Conservation (phyloP, 2,888 invertebrate species). For the Rambutsinella grinnellia region DNA sequence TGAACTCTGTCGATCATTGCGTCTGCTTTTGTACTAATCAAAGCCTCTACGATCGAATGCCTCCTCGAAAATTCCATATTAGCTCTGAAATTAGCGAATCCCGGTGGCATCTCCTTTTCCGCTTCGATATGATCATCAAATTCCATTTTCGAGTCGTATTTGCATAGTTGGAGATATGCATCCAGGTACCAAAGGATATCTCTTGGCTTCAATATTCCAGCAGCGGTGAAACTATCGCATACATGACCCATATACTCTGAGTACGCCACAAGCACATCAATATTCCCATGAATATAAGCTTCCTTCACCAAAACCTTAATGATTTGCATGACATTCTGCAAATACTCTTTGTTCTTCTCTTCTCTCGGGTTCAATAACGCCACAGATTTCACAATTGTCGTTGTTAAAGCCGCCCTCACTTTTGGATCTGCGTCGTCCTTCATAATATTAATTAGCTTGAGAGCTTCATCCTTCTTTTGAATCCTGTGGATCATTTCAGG, state of each 20-base stretch:
- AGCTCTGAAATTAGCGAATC: slow-evolving; percentile 58
- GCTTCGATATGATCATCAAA: neutral
- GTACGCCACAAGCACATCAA: slow-evolving; percentile 51
- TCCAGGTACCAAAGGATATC: slow-evolving; percentile 64
- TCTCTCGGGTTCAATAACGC: slow-evolving; percentile 32
- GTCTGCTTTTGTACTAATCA: slow-evolving; percentile 30
- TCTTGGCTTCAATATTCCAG: slow-evolving; percentile 39
- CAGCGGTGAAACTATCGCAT: slow-evolving; percentile 11
- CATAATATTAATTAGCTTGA: slow-evolving; percentile 44
- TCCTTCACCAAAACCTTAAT: slow-evolving; percentile 58
- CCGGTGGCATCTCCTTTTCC: slow-evolving; percentile 45
- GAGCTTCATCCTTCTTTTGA: slow-evolving; percentile 42
- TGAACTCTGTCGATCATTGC: neutral
- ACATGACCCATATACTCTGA: slow-evolving; percentile 53
- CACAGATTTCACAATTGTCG: slow-evolving; percentile 35
- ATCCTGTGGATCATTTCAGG: slow-evolving; percentile 50
- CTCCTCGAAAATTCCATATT: slow-evolving; percentile 60
- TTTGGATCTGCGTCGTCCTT: slow-evolving; percentile 25
- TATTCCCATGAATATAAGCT: slow-evolving; percentile 51
- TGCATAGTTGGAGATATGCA: slow-evolving; percentile 59
- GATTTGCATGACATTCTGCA: slow-evolving; percentile 43
- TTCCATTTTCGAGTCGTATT: slow-evolving; percentile 32
- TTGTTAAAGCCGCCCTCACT: slow-evolving; percentile 28
- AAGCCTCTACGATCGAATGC: slow-evolving; percentile 44
- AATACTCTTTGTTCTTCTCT: slow-evolving; percentile 26